Evolutionary conservation across 2,797 vertebrate genomes (phyloP).

Genomic region (Enteromius fasciolatus): DNA sequence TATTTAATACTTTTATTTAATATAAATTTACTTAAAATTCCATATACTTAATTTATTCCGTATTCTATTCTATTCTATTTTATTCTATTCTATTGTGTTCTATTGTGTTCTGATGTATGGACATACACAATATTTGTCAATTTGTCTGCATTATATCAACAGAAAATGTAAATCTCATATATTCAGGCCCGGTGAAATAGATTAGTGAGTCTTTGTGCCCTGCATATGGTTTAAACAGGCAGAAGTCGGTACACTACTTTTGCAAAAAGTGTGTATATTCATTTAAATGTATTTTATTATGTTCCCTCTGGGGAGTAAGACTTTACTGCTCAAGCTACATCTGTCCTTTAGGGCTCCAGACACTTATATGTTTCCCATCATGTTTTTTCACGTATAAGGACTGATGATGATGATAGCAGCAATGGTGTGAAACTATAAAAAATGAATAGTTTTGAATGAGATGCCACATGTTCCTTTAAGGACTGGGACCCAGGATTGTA

Average conservation of each 20-base stretch:
- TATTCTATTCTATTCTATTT: background rate
- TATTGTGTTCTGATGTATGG: background rate
- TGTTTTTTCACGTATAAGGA: conserved; percentile 72
- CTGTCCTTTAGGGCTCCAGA: conserved; percentile 65
- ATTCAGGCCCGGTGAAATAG: conserved; percentile 1
- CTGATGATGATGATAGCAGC: conserved; percentile 73
- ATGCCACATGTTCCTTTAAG: conserved; percentile 32
- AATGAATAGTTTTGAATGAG: conserved; percentile 26
- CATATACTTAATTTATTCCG: background rate
- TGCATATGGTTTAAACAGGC: conserved; percentile 41
- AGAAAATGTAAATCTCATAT: background rate
- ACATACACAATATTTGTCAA: background rate
- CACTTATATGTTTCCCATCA: conserved; percentile 68
- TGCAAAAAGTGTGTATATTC: conserved; percentile 43
- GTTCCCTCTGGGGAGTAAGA: conserved; percentile 64
- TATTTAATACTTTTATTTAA: background rate
- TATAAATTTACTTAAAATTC: background rate
- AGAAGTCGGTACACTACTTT: conserved; percentile 50
- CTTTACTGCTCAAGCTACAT: conserved; percentile 67
- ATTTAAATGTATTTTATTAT: conserved; percentile 64
- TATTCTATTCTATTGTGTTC: no score
- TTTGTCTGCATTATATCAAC: background rate
- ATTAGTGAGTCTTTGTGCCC: conserved; percentile 24
- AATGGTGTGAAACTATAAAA: conserved; percentile 72
- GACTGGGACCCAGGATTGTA: background rate